Conservation (phyloP, 2,888 invertebrate genomes). For the Erynnis tages region DNA sequence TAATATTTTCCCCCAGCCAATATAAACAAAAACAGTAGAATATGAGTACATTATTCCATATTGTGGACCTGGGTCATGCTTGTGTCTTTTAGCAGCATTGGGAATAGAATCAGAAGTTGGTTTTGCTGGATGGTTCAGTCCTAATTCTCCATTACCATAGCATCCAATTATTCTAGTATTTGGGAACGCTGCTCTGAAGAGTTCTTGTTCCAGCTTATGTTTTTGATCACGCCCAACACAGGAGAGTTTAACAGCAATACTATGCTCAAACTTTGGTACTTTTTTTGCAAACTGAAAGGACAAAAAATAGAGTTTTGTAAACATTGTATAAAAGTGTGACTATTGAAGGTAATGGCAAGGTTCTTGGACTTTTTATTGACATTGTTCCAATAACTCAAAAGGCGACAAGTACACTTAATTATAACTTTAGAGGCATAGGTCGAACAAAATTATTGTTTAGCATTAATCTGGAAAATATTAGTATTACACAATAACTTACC, state of each 20-base stretch:
- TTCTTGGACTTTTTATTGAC: too few relatives aligned
- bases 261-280: slow-evolving; percentile 65
- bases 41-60: slow-evolving; percentile 66
- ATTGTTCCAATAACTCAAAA: too few relatives aligned
- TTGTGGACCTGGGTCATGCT: slow-evolving; percentile 43
- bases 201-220: slow-evolving; percentile 61
- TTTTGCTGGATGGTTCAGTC: slow-evolving; percentile 55
- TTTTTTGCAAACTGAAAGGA: slow-evolving; percentile 43
- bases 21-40: slow-evolving; percentile 68
- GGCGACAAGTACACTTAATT: too few relatives aligned
- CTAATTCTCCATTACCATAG: slow-evolving; percentile 73
- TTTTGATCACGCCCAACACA: slow-evolving; percentile 68
- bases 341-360: too few relatives aligned
- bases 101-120: slow-evolving; percentile 32
- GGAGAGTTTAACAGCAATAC: slow-evolving; percentile 64
- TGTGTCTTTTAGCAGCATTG: slow-evolving; percentile 40
- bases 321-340: neutral
- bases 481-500: too few relatives aligned
- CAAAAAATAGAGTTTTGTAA: neutral
- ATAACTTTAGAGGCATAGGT: too few relatives aligned
- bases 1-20: slow-evolving; percentile 68
- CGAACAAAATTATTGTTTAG: too few relatives aligned
- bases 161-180: slow-evolving; percentile 62
- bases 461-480: too few relatives aligned
- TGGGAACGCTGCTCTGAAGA: slow-evolving; percentile 64